These are phyloP conservation scores for Chironomus tentans DNA, from an alignment of 2,888 invertebrate genomes.

Conservation along the genomic window DNA sequence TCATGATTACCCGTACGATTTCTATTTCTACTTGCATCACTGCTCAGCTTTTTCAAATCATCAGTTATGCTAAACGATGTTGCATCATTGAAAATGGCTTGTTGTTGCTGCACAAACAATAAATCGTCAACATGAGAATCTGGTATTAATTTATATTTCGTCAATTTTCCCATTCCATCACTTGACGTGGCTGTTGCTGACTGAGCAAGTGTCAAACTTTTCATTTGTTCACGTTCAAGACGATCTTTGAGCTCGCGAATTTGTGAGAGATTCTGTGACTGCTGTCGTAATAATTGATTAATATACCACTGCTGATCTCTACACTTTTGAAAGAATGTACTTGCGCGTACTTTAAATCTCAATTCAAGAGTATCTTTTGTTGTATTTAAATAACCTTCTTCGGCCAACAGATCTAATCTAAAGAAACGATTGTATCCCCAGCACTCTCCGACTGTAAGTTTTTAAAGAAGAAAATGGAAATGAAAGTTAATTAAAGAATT, in stretches of 20 bases:
- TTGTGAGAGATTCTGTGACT: constrained; percentile 70
- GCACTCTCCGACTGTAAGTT: constrained; percentile 44
- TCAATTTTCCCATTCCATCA: not conserved
- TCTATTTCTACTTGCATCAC: constrained; percentile 18
- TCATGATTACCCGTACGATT: not conserved
- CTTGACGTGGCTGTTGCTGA: not conserved
- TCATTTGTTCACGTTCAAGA: constrained; percentile 27
- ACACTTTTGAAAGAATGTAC: constrained; percentile 88
- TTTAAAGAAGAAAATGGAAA: not conserved
- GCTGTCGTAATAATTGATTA: constrained; percentile 69
- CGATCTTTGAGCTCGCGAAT: constrained; percentile 73
- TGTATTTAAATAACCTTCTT: constrained; percentile 81
- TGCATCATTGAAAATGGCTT: constrained; percentile 12
- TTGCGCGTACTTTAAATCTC: constrained; percentile 65
- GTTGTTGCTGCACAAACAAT: not conserved
- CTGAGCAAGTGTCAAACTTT: not conserved
- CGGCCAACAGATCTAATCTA: constrained; percentile 76
- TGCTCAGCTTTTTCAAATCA: constrained; percentile 12
- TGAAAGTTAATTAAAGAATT: not conserved
- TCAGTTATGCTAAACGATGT: constrained; percentile 1
- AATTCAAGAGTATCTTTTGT: constrained; percentile 75
- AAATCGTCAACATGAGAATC: constrained; percentile 8
- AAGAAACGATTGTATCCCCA: constrained; percentile 96
- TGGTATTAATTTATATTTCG: not conserved
- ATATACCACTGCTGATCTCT: constrained; percentile 91